A percentile compares a stretch with the other conserved stretches of the same genome.
phyloP scores from a whole-genome alignment of 30 jellyfish, hydroid and myxozoan species.

The Turritopsis rubra region DNA sequence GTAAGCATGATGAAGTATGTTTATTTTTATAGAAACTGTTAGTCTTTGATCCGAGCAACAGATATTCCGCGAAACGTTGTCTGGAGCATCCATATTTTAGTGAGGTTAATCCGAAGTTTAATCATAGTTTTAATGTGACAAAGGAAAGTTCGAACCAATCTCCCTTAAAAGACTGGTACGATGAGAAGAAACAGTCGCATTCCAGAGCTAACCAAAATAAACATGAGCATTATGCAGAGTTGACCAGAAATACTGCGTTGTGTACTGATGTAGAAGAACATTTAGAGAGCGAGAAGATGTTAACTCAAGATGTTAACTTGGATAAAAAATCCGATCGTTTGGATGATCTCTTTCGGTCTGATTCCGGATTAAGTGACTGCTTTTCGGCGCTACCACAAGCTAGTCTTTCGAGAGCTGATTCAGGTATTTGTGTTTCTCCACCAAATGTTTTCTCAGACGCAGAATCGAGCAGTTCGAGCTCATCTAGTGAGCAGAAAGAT shows the following conservation, averaged over 20 bases:
- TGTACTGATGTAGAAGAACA: too few species aligned
- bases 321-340: not conserved
- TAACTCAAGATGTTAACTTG: not conserved
- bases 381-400: not conserved
- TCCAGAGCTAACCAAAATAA: not conserved
- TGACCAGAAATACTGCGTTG: not conserved
- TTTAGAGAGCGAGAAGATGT: too few species aligned
- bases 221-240: not conserved
- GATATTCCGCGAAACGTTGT: conserved; percentile 63
- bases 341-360: not conserved
- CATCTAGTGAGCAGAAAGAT: not conserved
- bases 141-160: too few species aligned
- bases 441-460: not conserved
- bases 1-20: not conserved
- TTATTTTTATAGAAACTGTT: conserved; percentile 48
- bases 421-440: conserved; percentile 36
- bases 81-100: conserved; percentile 60
- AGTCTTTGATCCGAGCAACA: conserved; percentile 57
- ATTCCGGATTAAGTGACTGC: conserved; percentile 10
- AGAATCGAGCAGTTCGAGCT: conserved; percentile 12
- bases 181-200: not conserved
- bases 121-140: too few species aligned
- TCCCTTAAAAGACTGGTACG: too few species aligned
- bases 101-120: too few species aligned
- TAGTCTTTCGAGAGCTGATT: conserved; percentile 28